A percentile compares a stretch with the other conserved stretches of the same genome.
Evolutionary conservation across 1,140 invertebrate species (phyloP).

Genomic region (Eueides isabella): DNA sequence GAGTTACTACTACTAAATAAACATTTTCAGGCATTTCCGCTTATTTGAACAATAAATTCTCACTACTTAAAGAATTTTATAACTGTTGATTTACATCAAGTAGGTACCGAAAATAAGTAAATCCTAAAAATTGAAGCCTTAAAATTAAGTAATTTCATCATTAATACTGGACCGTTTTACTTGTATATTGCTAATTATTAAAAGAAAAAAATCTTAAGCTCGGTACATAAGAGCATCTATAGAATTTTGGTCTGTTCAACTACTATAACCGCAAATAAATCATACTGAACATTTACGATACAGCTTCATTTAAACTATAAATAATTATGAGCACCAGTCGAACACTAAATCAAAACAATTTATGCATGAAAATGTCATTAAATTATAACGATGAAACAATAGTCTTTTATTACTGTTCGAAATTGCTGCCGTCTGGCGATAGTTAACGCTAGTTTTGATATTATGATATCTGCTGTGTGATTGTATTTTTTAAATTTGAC

Average conservation of each 20-base stretch:
- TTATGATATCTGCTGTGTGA: not conserved
- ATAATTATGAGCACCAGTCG: constrained; percentile 51
- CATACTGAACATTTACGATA: constrained; percentile 55
- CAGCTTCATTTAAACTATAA: constrained; percentile 64
- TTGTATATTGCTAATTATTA: too few species aligned
- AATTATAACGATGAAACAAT: constrained; percentile 55
- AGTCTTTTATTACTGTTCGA: constrained; percentile 46
- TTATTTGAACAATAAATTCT: too few species aligned
- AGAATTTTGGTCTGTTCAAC: constrained; percentile 31
- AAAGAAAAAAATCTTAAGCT: not conserved
- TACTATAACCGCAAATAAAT: constrained; percentile 53
- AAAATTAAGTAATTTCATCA: too few species aligned
- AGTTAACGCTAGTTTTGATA: constrained; percentile 11
- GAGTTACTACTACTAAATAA: too few species aligned
- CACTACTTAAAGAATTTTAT: too few species aligned
- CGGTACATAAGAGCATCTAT: constrained; percentile 5
- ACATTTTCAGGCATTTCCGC: too few species aligned
- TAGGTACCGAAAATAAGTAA: too few species aligned
- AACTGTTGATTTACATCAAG: too few species aligned
- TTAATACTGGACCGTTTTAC: too few species aligned
- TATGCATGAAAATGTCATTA: constrained; percentile 55
- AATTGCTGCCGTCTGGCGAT: constrained; percentile 33
- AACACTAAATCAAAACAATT: constrained; percentile 60
- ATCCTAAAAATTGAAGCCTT: too few species aligned
- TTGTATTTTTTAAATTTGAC: not conserved